Conservation (phyloP, 2,888 invertebrate species). For the Ichneumoninae sp. region DNA sequence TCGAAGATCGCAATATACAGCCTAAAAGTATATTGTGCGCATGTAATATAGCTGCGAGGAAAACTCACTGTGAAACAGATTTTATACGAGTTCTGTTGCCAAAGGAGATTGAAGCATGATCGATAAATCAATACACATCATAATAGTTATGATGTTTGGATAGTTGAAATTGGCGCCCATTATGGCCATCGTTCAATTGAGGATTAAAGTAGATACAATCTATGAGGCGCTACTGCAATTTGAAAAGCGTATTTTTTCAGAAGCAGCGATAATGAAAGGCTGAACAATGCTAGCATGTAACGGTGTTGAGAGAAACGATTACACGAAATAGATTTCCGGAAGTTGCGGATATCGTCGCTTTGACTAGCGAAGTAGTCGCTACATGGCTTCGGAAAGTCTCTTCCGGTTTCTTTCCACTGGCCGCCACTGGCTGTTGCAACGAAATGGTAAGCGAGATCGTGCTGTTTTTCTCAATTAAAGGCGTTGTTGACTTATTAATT, state of each 20-base stretch:
- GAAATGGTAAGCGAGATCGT: conserved; percentile 74
- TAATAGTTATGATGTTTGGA: background rate
- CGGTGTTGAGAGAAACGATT: background rate
- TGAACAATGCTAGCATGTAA: background rate
- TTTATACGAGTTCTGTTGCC: background rate
- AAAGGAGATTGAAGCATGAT: background rate
- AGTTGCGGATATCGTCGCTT: conserved; percentile 93
- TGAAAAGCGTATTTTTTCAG: background rate
- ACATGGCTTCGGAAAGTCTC: conserved; percentile 86
- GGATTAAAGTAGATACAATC: background rate
- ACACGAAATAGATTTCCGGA: conserved; percentile 86
- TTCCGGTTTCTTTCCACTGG: conserved; percentile 74
- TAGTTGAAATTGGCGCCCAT: background rate
- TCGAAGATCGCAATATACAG: background rate
- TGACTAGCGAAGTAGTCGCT: conserved; percentile 96
- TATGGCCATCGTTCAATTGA: background rate
- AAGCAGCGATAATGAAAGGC: background rate
- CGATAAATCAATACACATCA: background rate
- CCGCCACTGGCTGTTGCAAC: conserved; percentile 70
- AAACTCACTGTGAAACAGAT: background rate
- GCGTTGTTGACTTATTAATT: conserved; percentile 7
- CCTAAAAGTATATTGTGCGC: conserved; percentile 19
- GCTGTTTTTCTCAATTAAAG: conserved; percentile 49
- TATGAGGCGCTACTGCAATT: background rate
- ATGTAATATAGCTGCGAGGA: background rate